Evolutionary conservation across 2,888 invertebrate genomes (phyloP), one percentile per base, ranked within the genome.

Genomic region (Scaptomyza caliginosa): DNA sequence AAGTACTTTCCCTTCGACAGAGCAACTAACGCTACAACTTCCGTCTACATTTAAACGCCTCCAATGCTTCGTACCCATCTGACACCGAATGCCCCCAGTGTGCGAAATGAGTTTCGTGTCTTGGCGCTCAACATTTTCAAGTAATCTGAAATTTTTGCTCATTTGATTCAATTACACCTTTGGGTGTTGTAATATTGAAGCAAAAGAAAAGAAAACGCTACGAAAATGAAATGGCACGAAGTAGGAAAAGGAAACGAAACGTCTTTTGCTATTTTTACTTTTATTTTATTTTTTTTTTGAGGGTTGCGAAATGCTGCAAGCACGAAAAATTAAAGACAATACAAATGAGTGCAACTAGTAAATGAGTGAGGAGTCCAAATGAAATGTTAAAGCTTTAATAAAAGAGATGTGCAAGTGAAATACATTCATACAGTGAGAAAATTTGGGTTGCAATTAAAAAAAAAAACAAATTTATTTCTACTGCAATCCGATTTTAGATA

Each of bases 161-260:
- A 88, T 87, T 89, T 88, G 84, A 89, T 89, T 89, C 89, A 89
- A 89, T 89, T 89, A 89, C 88, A 89, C 89, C 89, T 89, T 83
- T 80, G 89, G 89, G 89, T 89, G 89, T 79, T 88, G 89, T 89
- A 89, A 89, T 88, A 87, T 87, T 63, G 65, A 19, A 66, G 57
- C 54, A 32, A 58, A 52, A 49, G 24, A 11, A n/a, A 28, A 28
- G 28, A 26, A 55, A 57, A 52, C 38, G 23, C 51, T 69, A 42
- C 68, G 56, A 59, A 73, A 77, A 76, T 74, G 55, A 72, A 72
- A 57, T 51, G 39, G 66, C 68, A 60, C 42, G 34, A 52, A 59
- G 32, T 19, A 43, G 40, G 45, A 51, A 59, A 26, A 23, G 51
- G 54, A 52, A 64, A 62, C 16, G 34, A 42, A 34, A 38, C 17